Evolutionary conservation across 2,888 invertebrate species (phyloP).

Genomic region (Mythimna impura): DNA sequence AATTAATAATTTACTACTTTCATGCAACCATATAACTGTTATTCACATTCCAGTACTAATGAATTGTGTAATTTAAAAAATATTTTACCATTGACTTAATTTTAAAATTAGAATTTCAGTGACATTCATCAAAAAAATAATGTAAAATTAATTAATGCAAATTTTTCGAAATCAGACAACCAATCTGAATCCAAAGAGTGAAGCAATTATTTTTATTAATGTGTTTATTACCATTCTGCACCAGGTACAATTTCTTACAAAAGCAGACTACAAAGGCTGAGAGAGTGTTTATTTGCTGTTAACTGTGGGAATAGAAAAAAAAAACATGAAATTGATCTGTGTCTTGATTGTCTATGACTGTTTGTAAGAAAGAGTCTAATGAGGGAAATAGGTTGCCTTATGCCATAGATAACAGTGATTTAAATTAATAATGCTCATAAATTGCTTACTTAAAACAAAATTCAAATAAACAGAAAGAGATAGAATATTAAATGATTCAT

Average conservation of each 20-base stretch:
- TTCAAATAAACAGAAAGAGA: background rate
- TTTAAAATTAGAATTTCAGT: background rate
- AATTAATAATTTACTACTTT: too few species aligned
- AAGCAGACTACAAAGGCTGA: slow-evolving; percentile 25
- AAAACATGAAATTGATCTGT: slow-evolving; percentile 37
- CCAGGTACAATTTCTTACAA: slow-evolving; percentile 15
- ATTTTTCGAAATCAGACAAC: background rate
- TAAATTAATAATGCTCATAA: background rate
- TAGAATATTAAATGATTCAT: slow-evolving; percentile 8
- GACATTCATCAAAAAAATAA: background rate
- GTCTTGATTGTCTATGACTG: slow-evolving; percentile 33
- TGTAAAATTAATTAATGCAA: background rate
- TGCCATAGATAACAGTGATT: slow-evolving; percentile 1
- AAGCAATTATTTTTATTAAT: slow-evolving; percentile 19
- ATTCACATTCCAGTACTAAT: background rate
- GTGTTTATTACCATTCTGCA: slow-evolving; percentile 19
- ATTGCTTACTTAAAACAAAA: background rate
- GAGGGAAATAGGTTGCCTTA: slow-evolving; percentile 18
- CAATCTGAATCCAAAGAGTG: background rate
- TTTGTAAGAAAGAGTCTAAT: slow-evolving; percentile 18
- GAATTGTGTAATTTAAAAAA: background rate
- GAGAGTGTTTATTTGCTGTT: slow-evolving; percentile 20
- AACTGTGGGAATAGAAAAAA: slow-evolving; percentile 45
- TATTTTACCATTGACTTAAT: background rate
- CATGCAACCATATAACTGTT: background rate